Evolutionary conservation across 2,888 invertebrate genomes (phyloP), one percentile per base, ranked within the genome.

Genomic region (Venusia cambrica): DNA sequence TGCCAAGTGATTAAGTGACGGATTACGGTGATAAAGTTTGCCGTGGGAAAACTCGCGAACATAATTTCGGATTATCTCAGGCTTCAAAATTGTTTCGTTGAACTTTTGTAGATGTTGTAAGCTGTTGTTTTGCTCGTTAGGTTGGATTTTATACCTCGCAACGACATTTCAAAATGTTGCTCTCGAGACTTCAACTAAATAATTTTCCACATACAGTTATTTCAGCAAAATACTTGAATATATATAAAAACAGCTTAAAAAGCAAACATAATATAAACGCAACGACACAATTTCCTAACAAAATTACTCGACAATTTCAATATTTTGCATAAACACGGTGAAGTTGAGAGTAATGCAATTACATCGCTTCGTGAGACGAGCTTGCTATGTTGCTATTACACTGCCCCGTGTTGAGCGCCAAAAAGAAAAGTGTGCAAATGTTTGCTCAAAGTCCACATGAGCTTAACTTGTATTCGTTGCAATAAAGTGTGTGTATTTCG

Each of bases 1-100:
- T 69, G 67, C 63, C 61, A 67, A 65, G 68, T 74, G 75, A 74
- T 75, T 74, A 73, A 70, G 72, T 71, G 65, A 58, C 55, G 66
- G 72, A 75, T 75, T 73, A 70, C 61, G 57, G 39, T 41, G 45
- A 38, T 34, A 46, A 43, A 48, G 41, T 42, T 47, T 42, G 10
- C 4, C 28, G 38, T 41, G 21, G 27, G 41, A 44, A 46, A 31
- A 12, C 30, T 19, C 16, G 10, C 6, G 6, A 27, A 27, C 14
- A 27, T 22, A 5, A 26, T 39, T 25, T 19, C 14, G 5, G 10
- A 11, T 35, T 25, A 27, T 28, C 16, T 22, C 11, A 10, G 15
- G 8, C 8, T 10, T 20, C 9, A 20, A 20, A 20, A 20, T 20
- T 3, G 9, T 20, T 5, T 9, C 1, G n/a, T 4, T 5, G 5